Base-by-base conservation (phyloP, 2,888 invertebrate species). In the Perizoma flavofasciatum region DNA sequence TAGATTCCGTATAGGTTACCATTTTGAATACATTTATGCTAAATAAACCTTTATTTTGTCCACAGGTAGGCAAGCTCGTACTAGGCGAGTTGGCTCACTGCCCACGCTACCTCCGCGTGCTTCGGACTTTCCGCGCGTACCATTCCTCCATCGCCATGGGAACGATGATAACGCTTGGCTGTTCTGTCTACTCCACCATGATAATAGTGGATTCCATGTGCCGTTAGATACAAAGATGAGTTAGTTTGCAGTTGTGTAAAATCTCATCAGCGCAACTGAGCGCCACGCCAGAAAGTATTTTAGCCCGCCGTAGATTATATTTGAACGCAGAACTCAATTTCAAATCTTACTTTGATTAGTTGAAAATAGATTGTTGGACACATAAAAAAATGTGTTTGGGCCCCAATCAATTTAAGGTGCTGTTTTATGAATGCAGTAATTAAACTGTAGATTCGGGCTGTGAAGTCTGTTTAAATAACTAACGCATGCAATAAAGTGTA, bases 131-230 rank as follows among this genome's bases (percentile, higher is more conserved):
- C 88, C 94, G 97, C 52, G 93, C 94, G 45, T 93, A 95, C 54
- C 97, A 97, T 87, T 95, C 95, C 80, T 92, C 92, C 62, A 95
- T 97, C 71, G 97, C 97, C 9, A 94, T 96, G 83, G 96, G 96
- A 58, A 97, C 97, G 77, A 94, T 97, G 86, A 89, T 92, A 66
- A 78, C 85, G 1, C 82, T 91, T 2, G 91, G 91, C 63, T 92
- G 92, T 68, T 91, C 90, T 1, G 63, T 91, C 66, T 92, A 92
- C 77, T 89, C 90, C 51, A 88, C 85, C 55, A 89, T 91, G 88
- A 86, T 91, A 65, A 73, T 92, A 49, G 90, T 90, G 22, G 92
- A 92, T 70, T 84, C 91, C 47, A 85, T 92, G 78, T 91, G 91
- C 77, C 74, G 76, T 69, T 88, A 83, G 70, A 41, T 10, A 63